Evolutionary conservation across 1,140 invertebrate species (phyloP).

Genomic region (Drosophila kikkawai): DNA sequence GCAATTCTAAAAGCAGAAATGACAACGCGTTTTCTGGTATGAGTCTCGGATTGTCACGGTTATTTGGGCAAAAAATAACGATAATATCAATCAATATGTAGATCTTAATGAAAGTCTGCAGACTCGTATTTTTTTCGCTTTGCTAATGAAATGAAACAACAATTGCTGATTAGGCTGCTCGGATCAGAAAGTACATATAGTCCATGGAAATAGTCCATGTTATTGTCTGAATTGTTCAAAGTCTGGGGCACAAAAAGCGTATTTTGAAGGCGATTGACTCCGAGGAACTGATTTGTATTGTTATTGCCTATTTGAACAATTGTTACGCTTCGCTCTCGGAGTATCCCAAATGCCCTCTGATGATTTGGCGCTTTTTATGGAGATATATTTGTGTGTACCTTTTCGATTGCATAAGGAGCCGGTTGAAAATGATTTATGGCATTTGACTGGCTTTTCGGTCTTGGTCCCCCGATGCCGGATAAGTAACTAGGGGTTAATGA

Average conservation of each 20-base stretch:
- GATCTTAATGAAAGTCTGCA: conserved; percentile 74
- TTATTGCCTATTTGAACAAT: conserved; percentile 70
- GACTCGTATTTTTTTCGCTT: conserved; percentile 55
- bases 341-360: conserved; percentile 46
- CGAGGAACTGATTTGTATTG: conserved; percentile 76
- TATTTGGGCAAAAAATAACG: conserved; percentile 44
- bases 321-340: conserved; percentile 35
- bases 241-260: conserved; percentile 34
- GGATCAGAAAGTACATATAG: conserved; percentile 19
- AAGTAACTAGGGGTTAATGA: conserved; percentile 69
- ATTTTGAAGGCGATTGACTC: conserved; percentile 62
- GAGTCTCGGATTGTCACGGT: conserved; percentile 39
- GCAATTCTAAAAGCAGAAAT: conserved; percentile 66
- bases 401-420: conserved; percentile 70
- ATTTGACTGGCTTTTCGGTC: conserved; percentile 45
- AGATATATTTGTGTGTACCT: conserved; percentile 10
- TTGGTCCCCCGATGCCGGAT: conserved; percentile 50
- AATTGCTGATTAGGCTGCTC: conserved; percentile 62
- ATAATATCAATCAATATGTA: conserved; percentile 61
- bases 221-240: conserved; percentile 60
- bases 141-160: conserved; percentile 74
- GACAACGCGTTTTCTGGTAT: conserved; percentile 40
- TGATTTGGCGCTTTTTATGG: conserved; percentile 52
- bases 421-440: conserved; percentile 73
- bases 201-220: conserved; percentile 31